Percentiles rank a stretch among this genome's conserved stretches.
phyloP scores from a whole-genome alignment of 1,140 invertebrate genomes.

The Saxidomus purpurata region DNA sequence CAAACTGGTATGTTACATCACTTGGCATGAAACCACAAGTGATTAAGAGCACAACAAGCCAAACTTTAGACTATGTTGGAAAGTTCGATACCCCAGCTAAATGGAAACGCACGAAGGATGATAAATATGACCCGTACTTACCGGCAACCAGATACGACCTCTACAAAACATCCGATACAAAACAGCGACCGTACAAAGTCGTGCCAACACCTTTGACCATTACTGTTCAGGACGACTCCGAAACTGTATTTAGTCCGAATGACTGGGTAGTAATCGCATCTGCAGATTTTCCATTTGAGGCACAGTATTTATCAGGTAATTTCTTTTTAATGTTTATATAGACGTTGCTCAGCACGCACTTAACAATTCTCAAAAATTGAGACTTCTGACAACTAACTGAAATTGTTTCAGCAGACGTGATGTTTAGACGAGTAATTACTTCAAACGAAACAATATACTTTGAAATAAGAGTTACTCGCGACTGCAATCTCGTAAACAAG shows the following conservation, averaged over 20 bases:
- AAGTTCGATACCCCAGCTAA: slow-evolving; percentile 69
- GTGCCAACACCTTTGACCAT: slow-evolving; percentile 14
- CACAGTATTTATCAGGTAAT: slow-evolving; percentile 44
- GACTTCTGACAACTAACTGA: too few species aligned
- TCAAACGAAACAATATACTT: too few species aligned
- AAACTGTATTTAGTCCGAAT: neutral
- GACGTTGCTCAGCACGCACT: too few species aligned
- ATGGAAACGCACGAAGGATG: slow-evolving; percentile 69
- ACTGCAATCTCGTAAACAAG: too few species aligned
- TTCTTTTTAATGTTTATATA: too few species aligned
- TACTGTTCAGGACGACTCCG: neutral
- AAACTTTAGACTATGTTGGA: slow-evolving; percentile 71
- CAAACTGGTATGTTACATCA: slow-evolving; percentile 76
- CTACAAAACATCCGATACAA: neutral
- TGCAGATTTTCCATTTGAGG: slow-evolving; percentile 41
- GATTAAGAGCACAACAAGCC: slow-evolving; percentile 65
- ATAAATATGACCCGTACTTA: slow-evolving; percentile 55
- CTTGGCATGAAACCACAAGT: slow-evolving; percentile 65
- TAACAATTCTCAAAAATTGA: too few species aligned
- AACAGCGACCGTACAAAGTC: slow-evolving; percentile 12
- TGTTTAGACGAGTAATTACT: too few species aligned
- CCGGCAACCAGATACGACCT: slow-evolving; percentile 36
- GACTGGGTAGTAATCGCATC: slow-evolving; percentile 43
- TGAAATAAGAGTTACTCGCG: too few species aligned
- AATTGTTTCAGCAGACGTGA: too few species aligned